A percentile compares a stretch with the other conserved stretches of the same genome.
phyloP scores from a whole-genome alignment of 1,140 invertebrate genomes.

The Drosophila azteca region DNA sequence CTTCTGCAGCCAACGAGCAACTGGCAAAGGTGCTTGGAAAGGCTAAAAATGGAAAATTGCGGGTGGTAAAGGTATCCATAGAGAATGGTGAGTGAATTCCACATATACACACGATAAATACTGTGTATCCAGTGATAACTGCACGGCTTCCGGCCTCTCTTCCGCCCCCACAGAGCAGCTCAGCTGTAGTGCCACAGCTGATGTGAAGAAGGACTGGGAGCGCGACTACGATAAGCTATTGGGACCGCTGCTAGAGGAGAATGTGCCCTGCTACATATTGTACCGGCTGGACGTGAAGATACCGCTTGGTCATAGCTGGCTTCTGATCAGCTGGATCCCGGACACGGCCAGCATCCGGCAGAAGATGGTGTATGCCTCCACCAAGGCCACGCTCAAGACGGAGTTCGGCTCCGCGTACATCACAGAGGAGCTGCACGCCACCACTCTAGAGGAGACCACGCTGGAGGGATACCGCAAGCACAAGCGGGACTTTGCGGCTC shows the following conservation, averaged over 20 bases:
- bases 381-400: constrained; percentile 98
- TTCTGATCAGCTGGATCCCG: constrained; percentile 97
- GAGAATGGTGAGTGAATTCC: constrained; percentile 89
- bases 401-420: constrained; percentile 97
- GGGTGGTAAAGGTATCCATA: constrained; percentile 93
- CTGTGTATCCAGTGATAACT: constrained; percentile 35
- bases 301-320: constrained; percentile 94
- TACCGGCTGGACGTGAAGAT: constrained; percentile 93
- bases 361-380: constrained; percentile 99
- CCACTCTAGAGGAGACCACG: constrained; percentile 90
- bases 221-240: constrained; percentile 94
- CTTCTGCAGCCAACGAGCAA: constrained; percentile 88
- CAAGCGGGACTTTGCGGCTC: constrained; percentile 90
- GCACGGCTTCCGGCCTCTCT: constrained; percentile 33
- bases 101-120: constrained; percentile 32
- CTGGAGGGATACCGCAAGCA: constrained; percentile 93
- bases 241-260: constrained; percentile 90
- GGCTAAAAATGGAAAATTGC: constrained; percentile 91
- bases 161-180: constrained; percentile 88
- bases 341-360: constrained; percentile 94
- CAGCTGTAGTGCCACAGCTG: constrained; percentile 87
- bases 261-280: constrained; percentile 96
- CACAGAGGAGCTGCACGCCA: constrained; percentile 85
- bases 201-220: constrained; percentile 91
- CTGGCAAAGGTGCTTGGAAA: constrained; percentile 92